Conservation (phyloP, 2,888 invertebrate species). For the Octonoba sinensis region DNA sequence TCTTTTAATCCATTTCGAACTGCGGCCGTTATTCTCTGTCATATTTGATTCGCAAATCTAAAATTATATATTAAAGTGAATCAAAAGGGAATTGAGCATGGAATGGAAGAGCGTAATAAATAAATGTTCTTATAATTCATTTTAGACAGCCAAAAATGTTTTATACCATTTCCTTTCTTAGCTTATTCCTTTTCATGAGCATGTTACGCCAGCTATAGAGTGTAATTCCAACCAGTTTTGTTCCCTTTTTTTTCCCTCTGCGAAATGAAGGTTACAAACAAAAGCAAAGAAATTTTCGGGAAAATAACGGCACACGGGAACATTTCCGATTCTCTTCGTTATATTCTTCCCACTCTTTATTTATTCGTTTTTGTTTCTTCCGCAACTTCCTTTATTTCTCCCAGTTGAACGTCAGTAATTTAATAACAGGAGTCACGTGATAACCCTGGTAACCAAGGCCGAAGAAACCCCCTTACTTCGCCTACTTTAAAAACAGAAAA, state of each 20-base stretch:
- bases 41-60: conserved; percentile 55
- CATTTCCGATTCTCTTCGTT: conserved; percentile 41
- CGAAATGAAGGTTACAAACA: too few relatives aligned
- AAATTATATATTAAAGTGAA: conserved; percentile 59
- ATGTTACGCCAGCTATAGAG: conserved; percentile 19
- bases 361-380: conserved; percentile 44
- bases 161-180: conserved; percentile 12
- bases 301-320: conserved; percentile 45
- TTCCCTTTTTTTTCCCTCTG: too few relatives aligned
- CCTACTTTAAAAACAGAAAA: conserved; percentile 56
- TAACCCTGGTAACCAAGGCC: conserved; percentile 11
- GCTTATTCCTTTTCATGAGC: conserved; percentile 10
- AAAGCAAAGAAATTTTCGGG: conserved; percentile 43
- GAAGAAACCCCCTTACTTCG: conserved; percentile 8
- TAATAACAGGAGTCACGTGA: conserved; percentile 62
- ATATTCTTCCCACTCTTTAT: conserved; percentile 39
- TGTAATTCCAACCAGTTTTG: conserved; percentile 48
- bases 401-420: conserved; percentile 60
- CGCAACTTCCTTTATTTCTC: conserved; percentile 27
- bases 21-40: conserved; percentile 49
- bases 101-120: conserved; percentile 47
- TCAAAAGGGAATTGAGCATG: conserved; percentile 42
- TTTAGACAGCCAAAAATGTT: conserved; percentile 47
- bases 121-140: conserved; percentile 59
- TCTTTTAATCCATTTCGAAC: conserved; percentile 34